These are phyloP conservation scores for Capricornis sumatraensis DNA, from an alignment of 2,113 vertebrate species.

Conservation along the genomic window DNA sequence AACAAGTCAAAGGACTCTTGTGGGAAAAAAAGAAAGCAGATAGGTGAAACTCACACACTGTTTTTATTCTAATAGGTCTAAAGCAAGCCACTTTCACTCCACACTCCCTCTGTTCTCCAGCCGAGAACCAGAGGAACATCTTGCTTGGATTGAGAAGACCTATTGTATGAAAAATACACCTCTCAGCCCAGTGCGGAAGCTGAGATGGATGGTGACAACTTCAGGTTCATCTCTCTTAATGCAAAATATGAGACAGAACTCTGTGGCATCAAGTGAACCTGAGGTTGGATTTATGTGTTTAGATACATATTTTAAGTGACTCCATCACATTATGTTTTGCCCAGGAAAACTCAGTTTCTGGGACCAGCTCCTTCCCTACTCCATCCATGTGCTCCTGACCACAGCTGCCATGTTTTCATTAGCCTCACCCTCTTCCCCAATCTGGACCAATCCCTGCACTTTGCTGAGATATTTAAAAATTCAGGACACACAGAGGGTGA, in stretches of 20 bases:
- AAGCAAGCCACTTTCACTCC: background rate
- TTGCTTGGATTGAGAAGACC: background rate
- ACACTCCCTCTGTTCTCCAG: background rate
- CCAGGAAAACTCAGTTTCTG: background rate
- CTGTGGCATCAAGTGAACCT: background rate
- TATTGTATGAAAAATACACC: background rate
- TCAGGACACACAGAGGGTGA: background rate
- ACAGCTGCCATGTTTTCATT: background rate
- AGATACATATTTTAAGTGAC: background rate
- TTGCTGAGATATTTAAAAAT: background rate
- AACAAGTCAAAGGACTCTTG: background rate
- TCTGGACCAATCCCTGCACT: conserved; percentile 29
- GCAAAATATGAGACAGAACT: background rate
- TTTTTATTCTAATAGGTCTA: background rate
- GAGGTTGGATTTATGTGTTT: background rate
- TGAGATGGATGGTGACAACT: background rate
- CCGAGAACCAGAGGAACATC: background rate
- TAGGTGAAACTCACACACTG: accelerated
- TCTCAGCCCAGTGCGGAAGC: background rate
- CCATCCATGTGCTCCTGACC: background rate
- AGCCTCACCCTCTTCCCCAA: background rate
- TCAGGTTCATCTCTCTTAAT: background rate
- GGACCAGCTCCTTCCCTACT: background rate
- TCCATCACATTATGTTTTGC: background rate
- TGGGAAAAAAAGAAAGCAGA: background rate